A percentile compares a stretch with the other conserved stretches of the same genome.
phyloP scores from a whole-genome alignment of 1,140 invertebrate genomes.

The Lerema accius region DNA sequence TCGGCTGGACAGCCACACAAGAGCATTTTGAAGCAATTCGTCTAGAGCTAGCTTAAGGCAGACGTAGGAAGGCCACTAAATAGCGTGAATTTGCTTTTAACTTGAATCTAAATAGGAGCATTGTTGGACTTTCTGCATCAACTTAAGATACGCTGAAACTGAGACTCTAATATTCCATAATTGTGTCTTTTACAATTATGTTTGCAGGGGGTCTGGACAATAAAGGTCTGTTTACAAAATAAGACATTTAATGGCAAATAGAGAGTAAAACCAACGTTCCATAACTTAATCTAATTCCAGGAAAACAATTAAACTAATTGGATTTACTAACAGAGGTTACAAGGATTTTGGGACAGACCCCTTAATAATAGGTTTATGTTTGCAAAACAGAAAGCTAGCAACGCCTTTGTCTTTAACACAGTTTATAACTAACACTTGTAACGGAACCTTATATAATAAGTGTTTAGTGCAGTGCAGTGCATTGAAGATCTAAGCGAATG shows the following conservation, averaged over 20 bases:
- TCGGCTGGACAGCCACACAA: no score
- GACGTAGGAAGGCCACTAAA: no score
- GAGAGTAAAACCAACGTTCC: background rate
- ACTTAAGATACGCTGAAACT: no score
- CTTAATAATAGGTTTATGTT: constrained; percentile 33
- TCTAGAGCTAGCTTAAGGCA: no score
- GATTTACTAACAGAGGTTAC: constrained; percentile 24
- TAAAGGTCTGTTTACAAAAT: background rate
- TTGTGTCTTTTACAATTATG: no score
- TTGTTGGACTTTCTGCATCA: no score
- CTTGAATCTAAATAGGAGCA: no score
- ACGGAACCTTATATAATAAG: constrained; percentile 46
- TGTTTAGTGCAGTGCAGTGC: constrained; percentile 37
- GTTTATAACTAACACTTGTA: constrained; percentile 43
- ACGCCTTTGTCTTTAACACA: constrained; percentile 11
- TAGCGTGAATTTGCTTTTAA: no score
- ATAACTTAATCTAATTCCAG: constrained; percentile 8
- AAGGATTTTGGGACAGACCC: constrained; percentile 26
- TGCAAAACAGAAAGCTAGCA: constrained; percentile 34
- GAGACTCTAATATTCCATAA: no score
- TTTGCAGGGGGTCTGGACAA: background rate
- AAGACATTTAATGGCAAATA: background rate
- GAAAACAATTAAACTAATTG: constrained; percentile 25
- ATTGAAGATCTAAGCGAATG: no score
- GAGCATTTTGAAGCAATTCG: no score